Evolutionary conservation across 2,888 invertebrate genomes (phyloP).

Genomic region (Dendrolimus houi): DNA sequence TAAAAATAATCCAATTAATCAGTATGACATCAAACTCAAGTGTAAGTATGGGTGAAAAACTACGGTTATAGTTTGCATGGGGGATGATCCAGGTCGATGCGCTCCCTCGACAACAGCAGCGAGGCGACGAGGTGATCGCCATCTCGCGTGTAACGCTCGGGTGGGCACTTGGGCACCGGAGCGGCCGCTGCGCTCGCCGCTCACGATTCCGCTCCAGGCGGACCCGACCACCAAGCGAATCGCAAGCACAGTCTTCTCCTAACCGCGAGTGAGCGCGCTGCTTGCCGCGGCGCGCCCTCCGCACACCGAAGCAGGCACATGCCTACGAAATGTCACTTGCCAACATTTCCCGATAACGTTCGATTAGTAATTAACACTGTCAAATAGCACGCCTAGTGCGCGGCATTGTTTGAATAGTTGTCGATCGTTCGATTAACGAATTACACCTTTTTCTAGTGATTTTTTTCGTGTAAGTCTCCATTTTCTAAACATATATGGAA

Average conservation of each 20-base stretch:
- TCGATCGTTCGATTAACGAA: slow-evolving; percentile 18
- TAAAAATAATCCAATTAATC: too few relatives aligned
- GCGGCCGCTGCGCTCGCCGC: slow-evolving; percentile 25
- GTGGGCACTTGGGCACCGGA: slow-evolving; percentile 11
- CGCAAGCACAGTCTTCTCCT: slow-evolving; percentile 63
- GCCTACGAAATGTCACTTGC: slow-evolving; percentile 62
- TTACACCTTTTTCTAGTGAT: slow-evolving; percentile 31
- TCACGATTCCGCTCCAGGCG: slow-evolving; percentile 15
- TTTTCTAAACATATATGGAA: slow-evolving; percentile 41
- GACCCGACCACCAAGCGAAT: slow-evolving; percentile 18
- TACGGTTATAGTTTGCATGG: slow-evolving; percentile 27
- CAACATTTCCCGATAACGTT: slow-evolving; percentile 54
- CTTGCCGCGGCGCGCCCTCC: slow-evolving; percentile 62
- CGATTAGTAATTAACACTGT: slow-evolving; percentile 53
- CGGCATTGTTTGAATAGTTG: slow-evolving; percentile 30
- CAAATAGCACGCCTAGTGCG: slow-evolving; percentile 51
- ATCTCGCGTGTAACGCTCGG: slow-evolving; percentile 16
- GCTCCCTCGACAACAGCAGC: slow-evolving; percentile 35
- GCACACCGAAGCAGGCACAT: slow-evolving; percentile 52
- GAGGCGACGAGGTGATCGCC: slow-evolving; percentile 25
- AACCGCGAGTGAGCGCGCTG: slow-evolving; percentile 73
- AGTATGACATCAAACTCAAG: neutral
- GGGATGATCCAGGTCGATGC: slow-evolving; percentile 64
- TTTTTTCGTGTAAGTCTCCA: slow-evolving; percentile 38
- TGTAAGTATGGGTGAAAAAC: neutral